Percentiles rank a stretch among this genome's conserved stretches.
Evolutionary conservation across 2,113 vertebrate species (phyloP).

Genomic region (Osmerus mordax): DNA sequence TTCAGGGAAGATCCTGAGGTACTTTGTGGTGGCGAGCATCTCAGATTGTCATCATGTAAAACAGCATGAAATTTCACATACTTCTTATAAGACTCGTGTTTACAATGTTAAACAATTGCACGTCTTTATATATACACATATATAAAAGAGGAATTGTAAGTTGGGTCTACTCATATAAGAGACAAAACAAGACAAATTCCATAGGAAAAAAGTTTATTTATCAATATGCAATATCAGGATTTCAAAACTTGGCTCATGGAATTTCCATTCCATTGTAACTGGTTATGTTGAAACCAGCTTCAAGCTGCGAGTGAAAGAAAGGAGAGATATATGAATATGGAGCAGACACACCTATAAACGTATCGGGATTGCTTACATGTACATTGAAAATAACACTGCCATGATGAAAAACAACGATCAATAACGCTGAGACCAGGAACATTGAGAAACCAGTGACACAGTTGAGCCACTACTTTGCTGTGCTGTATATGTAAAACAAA

Average conservation of each 20-base stretch:
- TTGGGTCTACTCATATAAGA: conserved; percentile 6
- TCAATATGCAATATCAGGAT: conserved; percentile 75
- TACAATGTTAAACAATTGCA: too few species aligned
- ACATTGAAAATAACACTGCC: conserved; percentile 32
- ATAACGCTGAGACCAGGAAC: conserved; percentile 8
- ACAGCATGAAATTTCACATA: too few species aligned
- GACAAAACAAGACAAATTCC: conserved; percentile 59
- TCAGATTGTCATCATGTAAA: too few species aligned
- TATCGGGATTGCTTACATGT: conserved; percentile 28
- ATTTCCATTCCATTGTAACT: conserved; percentile 64
- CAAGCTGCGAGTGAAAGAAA: conserved; percentile 62
- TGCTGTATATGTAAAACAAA: background rate
- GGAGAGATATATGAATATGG: conserved; percentile 52
- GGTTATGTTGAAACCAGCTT: conserved; percentile 55
- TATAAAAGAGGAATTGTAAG: too few species aligned
- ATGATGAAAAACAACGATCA: conserved; percentile 21
- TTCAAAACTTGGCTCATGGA: conserved; percentile 74
- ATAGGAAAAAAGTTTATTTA: conserved; percentile 81
- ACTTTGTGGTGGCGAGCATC: too few species aligned
- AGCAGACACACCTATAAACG: conserved; percentile 32
- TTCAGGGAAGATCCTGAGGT: too few species aligned
- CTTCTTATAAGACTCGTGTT: too few species aligned
- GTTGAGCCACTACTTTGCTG: background rate
- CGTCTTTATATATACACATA: too few species aligned
- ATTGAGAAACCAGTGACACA: conserved; percentile 27